phyloP scores from a whole-genome alignment of 2,888 invertebrate species.

The Cataglyphis rosenhaueri region DNA sequence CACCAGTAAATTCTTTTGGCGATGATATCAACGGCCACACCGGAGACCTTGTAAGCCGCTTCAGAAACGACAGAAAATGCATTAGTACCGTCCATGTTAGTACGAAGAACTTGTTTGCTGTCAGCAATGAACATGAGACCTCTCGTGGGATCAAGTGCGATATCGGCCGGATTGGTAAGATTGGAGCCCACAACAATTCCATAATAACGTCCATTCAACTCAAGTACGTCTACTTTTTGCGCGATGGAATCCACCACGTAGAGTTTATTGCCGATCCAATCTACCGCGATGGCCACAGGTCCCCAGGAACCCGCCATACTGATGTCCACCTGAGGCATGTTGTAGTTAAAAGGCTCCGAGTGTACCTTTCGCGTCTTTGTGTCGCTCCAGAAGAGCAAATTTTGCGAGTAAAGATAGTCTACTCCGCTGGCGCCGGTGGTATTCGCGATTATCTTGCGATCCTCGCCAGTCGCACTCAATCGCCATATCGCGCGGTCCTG shows the following conservation, averaged over 20 bases:
- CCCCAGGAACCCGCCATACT: constrained; percentile 94
- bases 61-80: constrained; percentile 94
- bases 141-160: constrained; percentile 96
- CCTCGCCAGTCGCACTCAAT: constrained; percentile 89
- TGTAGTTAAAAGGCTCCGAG: constrained; percentile 84
- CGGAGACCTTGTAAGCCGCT: constrained; percentile 97
- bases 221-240: constrained; percentile 97
- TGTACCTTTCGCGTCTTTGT: constrained; percentile 93
- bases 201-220: constrained; percentile 94
- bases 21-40: constrained; percentile 96
- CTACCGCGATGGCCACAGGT: constrained; percentile 96
- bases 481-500: constrained; percentile 91
- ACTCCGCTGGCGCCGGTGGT: constrained; percentile 94
- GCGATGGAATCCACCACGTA: constrained; percentile 97
- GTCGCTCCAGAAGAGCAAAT: constrained; percentile 96
- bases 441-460: constrained; percentile 90
- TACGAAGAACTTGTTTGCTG: constrained; percentile 93
- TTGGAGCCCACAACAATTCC: constrained; percentile 97
- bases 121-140: constrained; percentile 96
- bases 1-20: constrained; percentile 98
- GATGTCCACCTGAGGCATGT: constrained; percentile 88
- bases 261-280: constrained; percentile 98
- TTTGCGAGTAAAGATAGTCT: constrained; percentile 92
- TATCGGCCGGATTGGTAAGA: constrained; percentile 95
- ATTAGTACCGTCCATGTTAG: constrained; percentile 97